Evolutionary conservation across 2,113 vertebrate species (phyloP).

Genomic region (Lepus europaeus): DNA sequence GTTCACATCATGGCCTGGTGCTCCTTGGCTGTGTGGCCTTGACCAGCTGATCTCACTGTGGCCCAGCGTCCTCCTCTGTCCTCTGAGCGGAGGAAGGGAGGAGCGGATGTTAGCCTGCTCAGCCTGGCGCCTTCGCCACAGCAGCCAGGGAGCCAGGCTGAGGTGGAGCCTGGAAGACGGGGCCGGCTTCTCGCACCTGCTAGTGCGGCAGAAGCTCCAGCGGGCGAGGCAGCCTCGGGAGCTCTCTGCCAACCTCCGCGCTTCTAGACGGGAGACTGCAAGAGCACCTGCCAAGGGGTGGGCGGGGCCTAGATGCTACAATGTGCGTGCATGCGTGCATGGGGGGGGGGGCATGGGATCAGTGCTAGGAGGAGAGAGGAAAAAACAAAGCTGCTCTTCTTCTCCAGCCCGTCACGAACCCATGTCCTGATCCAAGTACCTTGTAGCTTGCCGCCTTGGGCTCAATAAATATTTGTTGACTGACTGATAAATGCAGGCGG

Average conservation of each 20-base stretch:
- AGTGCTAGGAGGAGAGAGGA: not conserved
- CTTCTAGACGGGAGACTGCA: not conserved
- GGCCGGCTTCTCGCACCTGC: not conserved
- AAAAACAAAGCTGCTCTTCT: not conserved
- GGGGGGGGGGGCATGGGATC: not conserved
- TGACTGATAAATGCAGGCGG: conserved; percentile 66
- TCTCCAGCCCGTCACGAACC: not conserved
- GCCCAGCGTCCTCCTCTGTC: not conserved
- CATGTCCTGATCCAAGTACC: not conserved
- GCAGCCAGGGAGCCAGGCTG: not conserved
- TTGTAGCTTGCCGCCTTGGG: conserved; percentile 63
- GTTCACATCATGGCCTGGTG: not conserved
- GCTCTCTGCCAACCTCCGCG: not conserved
- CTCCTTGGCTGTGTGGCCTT: not conserved
- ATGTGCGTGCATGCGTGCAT: not conserved
- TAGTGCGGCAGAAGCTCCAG: not conserved
- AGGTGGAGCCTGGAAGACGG: not conserved
- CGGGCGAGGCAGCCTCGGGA: not conserved
- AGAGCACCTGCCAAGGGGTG: not conserved
- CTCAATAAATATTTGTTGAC: conserved; percentile 68
- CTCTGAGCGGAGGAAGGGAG: not conserved
- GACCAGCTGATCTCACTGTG: not conserved
- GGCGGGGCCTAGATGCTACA: not conserved
- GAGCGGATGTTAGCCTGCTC: not conserved
- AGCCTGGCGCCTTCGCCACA: not conserved